phyloP scores from a whole-genome alignment of 2,888 invertebrate species.

The Busseola fusca region DNA sequence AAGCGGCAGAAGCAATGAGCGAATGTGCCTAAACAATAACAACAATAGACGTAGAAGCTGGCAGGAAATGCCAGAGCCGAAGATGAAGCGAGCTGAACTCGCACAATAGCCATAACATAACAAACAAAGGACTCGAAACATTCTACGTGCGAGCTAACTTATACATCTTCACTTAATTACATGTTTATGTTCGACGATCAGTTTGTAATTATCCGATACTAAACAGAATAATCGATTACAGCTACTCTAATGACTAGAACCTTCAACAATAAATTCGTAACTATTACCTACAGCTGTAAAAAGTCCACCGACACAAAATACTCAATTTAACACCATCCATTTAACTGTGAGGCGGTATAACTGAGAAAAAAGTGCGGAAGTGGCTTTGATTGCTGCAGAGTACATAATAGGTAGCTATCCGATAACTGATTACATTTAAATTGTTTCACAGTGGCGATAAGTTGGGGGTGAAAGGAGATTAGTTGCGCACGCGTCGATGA shows the following conservation, averaged over 20 bases:
- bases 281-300: conserved; percentile 59
- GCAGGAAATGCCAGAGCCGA: conserved; percentile 83
- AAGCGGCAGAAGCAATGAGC: conserved; percentile 49
- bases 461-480: conserved; percentile 76
- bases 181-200: conserved; percentile 50
- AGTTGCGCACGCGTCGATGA: conserved; percentile 83
- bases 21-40: conserved; percentile 73
- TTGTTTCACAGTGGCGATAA: conserved; percentile 70
- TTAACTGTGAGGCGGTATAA: conserved; percentile 68
- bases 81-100: conserved; percentile 75
- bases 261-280: conserved; percentile 60
- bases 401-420: conserved; percentile 68
- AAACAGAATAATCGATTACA: conserved; percentile 54
- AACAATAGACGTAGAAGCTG: conserved; percentile 74
- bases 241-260: conserved; percentile 37
- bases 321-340: conserved; percentile 81
- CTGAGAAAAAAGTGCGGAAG: conserved; percentile 74
- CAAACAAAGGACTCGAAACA: conserved; percentile 73
- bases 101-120: conserved; percentile 76
- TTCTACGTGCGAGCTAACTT: conserved; percentile 60
- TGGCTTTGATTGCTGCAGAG: conserved; percentile 74
- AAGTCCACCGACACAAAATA: conserved; percentile 73
- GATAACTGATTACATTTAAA: conserved; percentile 68
- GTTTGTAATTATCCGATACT: conserved; percentile 52
- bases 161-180: conserved; percentile 63